Evolutionary conservation across 2,888 invertebrate species (phyloP), one percentile per base, ranked within the genome.

Genomic region (Philereme transversata): DNA sequence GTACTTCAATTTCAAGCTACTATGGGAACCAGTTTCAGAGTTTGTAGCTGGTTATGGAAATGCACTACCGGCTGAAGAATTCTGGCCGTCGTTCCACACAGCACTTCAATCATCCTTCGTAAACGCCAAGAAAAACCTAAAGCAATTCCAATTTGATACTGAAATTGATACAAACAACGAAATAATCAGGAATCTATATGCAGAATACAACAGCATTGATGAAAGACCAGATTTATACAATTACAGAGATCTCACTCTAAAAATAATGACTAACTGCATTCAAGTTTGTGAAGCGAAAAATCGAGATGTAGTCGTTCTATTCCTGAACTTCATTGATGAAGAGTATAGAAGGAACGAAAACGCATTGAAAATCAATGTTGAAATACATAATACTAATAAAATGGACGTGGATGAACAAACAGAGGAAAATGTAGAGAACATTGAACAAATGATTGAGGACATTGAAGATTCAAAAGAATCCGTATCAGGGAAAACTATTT

Each of bases 1-100:
- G 51, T 97, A 96, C 82, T 93, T 96, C 22, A 98, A 98, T 82
- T 98, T 99, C 76, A 96, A 97, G 71, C 89, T 97, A 9, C 82
- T 99, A 0, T 99, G 99, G 99, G 96, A 96, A 65, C 97, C 98
- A 0, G 93, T 96, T 0, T 91, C 94, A 10, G 94, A 96, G 76
- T 92, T 98, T 45, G 94, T 99, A 50, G 93, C 95, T 2, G 94
- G 95, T 0, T 96, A 96, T 79, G 96, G 97, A 0, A 93, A 93
- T 73, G 93, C 94, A 0, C 82, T 96, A 75, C 78, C 90, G 0
- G 75, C 86, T 0, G 86, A 93, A n/a, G 88, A 93, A 35, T 97
- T 97, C 86, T 97, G 97, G 97, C 85, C 90, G 0, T 87, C 95
- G 44, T 97, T 95, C 74, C 87, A 94, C 40, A 82, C 87, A 36